Conservation (phyloP, 2,888 invertebrate species). For the Agapetus fuscipes region DNA sequence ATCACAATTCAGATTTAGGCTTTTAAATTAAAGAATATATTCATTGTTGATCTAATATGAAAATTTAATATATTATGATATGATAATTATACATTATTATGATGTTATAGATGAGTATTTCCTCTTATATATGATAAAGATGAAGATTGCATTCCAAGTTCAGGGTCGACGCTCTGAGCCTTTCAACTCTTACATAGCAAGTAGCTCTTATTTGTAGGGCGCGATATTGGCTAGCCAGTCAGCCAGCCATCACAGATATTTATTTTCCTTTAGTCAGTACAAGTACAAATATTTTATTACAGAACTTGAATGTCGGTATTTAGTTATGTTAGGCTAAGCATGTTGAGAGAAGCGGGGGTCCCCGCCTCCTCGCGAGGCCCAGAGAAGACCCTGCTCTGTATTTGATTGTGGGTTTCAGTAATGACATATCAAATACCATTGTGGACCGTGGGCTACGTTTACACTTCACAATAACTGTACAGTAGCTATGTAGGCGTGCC, state of each 20-base stretch:
- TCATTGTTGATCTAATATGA: conserved; percentile 55
- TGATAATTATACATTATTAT: conserved; percentile 52
- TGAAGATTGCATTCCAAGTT: conserved; percentile 51
- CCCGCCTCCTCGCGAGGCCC: background rate
- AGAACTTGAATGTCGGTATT: conserved; percentile 44
- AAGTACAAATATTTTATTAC: conserved; percentile 72
- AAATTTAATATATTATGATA: conserved; percentile 53
- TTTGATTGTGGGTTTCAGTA: conserved; percentile 20
- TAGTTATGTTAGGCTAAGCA: conserved; percentile 30
- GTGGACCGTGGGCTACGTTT: conserved; percentile 19
- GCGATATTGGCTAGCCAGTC: background rate
- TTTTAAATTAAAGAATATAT: conserved; percentile 54
- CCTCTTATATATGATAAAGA: conserved; percentile 28
- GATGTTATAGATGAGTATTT: conserved; percentile 35
- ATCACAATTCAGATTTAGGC: conserved; percentile 51
- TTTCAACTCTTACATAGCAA: conserved; percentile 24
- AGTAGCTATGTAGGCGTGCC: conserved; percentile 2
- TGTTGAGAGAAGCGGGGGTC: too few species aligned
- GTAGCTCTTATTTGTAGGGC: background rate
- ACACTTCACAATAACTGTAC: conserved; percentile 19
- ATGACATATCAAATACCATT: conserved; percentile 21
- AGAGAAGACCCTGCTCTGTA: background rate
- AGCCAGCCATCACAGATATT: conserved; percentile 18
- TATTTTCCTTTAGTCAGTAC: conserved; percentile 67
- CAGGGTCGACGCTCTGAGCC: background rate